Evolutionary conservation across 2,113 vertebrate genomes (phyloP), one percentile per base, ranked within the genome.

Genomic region (Neoarius graeffei): DNA sequence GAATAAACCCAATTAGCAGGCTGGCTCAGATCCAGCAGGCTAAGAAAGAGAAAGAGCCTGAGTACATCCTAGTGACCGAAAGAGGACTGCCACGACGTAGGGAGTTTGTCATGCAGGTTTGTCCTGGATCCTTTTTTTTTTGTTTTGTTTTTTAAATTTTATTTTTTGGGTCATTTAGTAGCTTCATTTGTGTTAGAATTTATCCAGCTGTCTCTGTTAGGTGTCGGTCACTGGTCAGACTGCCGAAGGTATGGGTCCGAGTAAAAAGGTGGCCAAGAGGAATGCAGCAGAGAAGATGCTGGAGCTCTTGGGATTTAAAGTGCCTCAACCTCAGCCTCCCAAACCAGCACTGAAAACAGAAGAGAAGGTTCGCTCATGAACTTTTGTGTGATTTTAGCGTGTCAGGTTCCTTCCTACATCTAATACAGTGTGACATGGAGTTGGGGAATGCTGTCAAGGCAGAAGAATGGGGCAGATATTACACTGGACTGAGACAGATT

Each of bases 11-110:
- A 42, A 99, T 99, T 86, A 99, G 98, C 95, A 96, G 98, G 90
- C 94, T 99, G 90, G 98, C 98, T 91, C 98, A 99, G 94, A 99
- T 99, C 91, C 98, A 99, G 92, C 98, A 99, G 94, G 98, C 98
- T 48, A 99, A 99, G 89, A 99, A 99, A 94, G 98, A 99, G 91
- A 99, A 97, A 93, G 98, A 99, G 71, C 98, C 98, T 0, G 98
- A 99, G 91, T 99, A 99, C 93, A 91, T 94, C 92, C 96, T 99
- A 17, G 95, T 99, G 90, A 98, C 97, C 0, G 98, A 99, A 91
- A 95, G 98, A 52, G 98, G 98, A 50, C 95, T 99, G 73, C 98
- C 98, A 0, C 93, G 98, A 57, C 98, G 98, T 92, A 95, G 98
- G 89, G 98, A 99, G 94, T 99, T 99, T 20, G 96, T 99, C 90